A percentile compares a stretch with the other conserved stretches of the same genome.
phyloP scores from a whole-genome alignment of 2,113 vertebrate genomes.

The Tachysurus vachellii region DNA sequence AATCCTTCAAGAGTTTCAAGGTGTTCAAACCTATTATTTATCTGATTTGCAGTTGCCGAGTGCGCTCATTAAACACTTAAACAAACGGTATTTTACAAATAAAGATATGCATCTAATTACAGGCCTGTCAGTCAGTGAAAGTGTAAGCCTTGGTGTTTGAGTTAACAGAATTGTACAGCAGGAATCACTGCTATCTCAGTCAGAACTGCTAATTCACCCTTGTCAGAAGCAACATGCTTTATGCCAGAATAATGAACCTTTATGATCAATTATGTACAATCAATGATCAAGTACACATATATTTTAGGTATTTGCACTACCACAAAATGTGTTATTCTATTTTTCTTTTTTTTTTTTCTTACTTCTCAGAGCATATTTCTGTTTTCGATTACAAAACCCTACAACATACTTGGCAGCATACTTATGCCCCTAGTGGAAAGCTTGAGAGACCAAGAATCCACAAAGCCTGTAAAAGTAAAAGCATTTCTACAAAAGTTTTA shows the following conservation, averaged over 20 bases:
- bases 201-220: background rate
- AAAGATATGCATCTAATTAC: slow-evolving; percentile 22
- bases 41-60: background rate
- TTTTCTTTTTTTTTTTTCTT: background rate
- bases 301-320: background rate
- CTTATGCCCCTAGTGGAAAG: slow-evolving; percentile 53
- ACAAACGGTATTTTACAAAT: slow-evolving; percentile 15
- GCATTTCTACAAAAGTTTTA: slow-evolving; percentile 9
- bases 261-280: background rate
- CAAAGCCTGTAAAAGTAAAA: background rate
- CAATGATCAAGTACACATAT: background rate
- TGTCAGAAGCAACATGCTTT: background rate
- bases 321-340: slow-evolving; percentile 5
- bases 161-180: background rate
- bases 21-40: slow-evolving; percentile 17
- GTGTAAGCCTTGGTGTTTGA: background rate
- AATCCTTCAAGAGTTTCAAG: slow-evolving; percentile 23
- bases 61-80: slow-evolving; percentile 8
- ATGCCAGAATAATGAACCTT: background rate
- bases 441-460: background rate
- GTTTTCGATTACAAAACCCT: slow-evolving; percentile 1
- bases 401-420: slow-evolving; percentile 23
- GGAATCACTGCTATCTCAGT: no score
- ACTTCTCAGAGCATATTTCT: background rate
- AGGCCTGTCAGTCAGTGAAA: slow-evolving; percentile 1